phyloP scores from a whole-genome alignment of 2,888 invertebrate genomes.

The Agriotes lineatus region DNA sequence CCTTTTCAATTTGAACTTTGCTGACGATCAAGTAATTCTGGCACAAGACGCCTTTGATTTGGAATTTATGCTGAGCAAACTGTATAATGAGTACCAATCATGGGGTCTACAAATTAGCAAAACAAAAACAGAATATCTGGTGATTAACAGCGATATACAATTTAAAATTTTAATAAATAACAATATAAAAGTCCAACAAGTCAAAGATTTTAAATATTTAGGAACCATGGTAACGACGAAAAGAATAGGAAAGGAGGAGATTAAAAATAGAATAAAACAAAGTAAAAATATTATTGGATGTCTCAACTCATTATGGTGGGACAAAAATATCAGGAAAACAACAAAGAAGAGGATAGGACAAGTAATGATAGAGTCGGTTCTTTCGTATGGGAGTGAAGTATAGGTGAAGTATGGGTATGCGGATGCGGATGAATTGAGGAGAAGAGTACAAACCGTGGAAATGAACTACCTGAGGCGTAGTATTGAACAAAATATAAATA shows the following conservation, averaged over 20 bases:
- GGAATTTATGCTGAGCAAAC: background rate
- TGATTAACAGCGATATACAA: background rate
- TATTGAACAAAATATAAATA: no score
- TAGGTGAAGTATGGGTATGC: no score
- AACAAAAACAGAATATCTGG: background rate
- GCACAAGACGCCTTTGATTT: background rate
- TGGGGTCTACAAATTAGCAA: background rate
- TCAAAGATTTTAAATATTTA: background rate
- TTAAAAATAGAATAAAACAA: background rate
- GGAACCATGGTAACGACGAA: background rate
- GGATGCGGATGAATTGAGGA: no score
- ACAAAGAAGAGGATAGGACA: background rate
- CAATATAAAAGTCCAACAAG: background rate
- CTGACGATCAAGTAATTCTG: background rate
- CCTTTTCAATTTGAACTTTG: background rate
- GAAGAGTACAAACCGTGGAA: constrained; percentile 3
- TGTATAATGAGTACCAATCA: background rate
- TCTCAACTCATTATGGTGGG: background rate
- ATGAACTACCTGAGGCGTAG: constrained; percentile 20
- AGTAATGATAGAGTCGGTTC: background rate
- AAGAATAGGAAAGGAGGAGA: background rate
- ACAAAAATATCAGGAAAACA: background rate
- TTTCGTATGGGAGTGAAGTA: background rate
- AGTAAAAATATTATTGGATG: background rate
- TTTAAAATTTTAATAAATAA: background rate